Evolutionary conservation across 2,888 invertebrate species (phyloP).

Genomic region (Diarsia rubi): DNA sequence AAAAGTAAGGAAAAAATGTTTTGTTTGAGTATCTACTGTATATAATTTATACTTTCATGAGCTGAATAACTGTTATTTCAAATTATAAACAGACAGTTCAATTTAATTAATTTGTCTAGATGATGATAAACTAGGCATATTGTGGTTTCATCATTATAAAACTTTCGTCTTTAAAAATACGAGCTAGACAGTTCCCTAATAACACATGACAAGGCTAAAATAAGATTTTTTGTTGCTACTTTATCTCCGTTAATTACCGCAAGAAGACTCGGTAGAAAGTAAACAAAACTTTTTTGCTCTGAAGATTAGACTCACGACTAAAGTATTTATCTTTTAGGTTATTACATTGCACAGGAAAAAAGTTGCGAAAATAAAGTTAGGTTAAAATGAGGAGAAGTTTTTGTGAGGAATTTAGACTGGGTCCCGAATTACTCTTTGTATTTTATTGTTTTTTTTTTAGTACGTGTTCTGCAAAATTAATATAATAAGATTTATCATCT

Average conservation of each 20-base stretch:
- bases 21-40: too few relatives aligned
- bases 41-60: too few relatives aligned
- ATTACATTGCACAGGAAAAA: conserved; percentile 19
- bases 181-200: conserved; percentile 1
- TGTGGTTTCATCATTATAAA: neutral
- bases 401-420: conserved; percentile 26
- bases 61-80: too few relatives aligned
- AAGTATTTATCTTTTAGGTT: conserved; percentile 33
- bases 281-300: conserved; percentile 34
- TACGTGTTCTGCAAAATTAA: neutral
- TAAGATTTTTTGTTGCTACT: conserved; percentile 5
- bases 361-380: conserved; percentile 27
- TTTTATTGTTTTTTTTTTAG: conserved; percentile 13
- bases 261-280: conserved; percentile 1
- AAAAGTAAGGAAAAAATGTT: too few relatives aligned
- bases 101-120: too few relatives aligned
- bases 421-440: conserved; percentile 27
- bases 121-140: neutral
- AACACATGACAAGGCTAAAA: conserved; percentile 26
- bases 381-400: conserved; percentile 29
- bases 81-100: too few relatives aligned
- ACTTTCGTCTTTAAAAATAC: neutral
- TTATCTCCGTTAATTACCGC: conserved; percentile 27
- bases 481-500: neutral
- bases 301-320: conserved; percentile 24